Percentiles rank a stretch among this genome's conserved stretches.
phyloP scores from a whole-genome alignment of 2,797 vertebrate genomes.

The Lophius americanus region DNA sequence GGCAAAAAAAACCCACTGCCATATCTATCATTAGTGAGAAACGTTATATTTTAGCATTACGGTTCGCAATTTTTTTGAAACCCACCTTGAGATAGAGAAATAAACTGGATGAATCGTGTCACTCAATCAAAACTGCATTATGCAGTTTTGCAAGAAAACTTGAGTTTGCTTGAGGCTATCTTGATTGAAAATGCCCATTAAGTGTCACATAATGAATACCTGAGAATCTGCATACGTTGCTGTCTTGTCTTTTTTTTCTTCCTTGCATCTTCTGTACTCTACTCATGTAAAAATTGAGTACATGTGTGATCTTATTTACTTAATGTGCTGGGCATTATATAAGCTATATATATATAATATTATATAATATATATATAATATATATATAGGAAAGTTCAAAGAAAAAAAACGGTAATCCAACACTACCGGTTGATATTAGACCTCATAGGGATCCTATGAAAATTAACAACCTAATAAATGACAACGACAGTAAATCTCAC shows the following conservation, averaged over 20 bases:
- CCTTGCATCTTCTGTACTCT: background rate
- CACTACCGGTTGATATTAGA: background rate
- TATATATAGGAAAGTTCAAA: background rate
- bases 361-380: too few species aligned
- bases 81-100: slow-evolving; percentile 1
- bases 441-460: background rate
- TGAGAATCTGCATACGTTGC: slow-evolving; percentile 16
- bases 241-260: slow-evolving; percentile 19
- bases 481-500: background rate
- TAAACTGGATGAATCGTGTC: slow-evolving; percentile 13
- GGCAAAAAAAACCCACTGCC: slow-evolving; percentile 4
- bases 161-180: slow-evolving; percentile 14
- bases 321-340: background rate
- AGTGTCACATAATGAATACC: slow-evolving; percentile 34
- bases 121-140: slow-evolving; percentile 8
- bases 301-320: background rate
- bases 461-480: background rate
- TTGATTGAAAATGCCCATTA: slow-evolving; percentile 18
- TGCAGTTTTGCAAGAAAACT: slow-evolving; percentile 16
- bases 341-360: too few species aligned
- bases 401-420: background rate
- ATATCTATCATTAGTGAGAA: background rate
- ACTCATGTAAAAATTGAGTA: background rate
- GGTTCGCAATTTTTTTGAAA: too few species aligned
- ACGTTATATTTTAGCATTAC: too few species aligned